Percentiles rank a stretch among this genome's conserved stretches.
phyloP scores from a whole-genome alignment of 2,888 invertebrate species.

The Sminthurides aquaticus region DNA sequence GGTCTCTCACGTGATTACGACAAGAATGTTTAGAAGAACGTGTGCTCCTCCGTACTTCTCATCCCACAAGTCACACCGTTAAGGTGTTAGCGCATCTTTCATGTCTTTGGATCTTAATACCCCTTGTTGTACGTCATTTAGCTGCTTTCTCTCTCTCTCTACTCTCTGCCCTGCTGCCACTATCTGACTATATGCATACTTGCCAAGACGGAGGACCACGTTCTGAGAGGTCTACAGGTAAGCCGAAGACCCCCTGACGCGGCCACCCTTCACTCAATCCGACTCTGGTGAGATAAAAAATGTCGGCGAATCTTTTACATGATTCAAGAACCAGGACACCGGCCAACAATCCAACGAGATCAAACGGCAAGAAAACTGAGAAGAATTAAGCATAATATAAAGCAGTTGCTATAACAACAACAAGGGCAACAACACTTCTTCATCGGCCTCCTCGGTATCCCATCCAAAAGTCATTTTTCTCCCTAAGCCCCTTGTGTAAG shows the following conservation, averaged over 20 bases:
- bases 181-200: not conserved
- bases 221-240: not conserved
- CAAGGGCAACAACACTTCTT: not conserved
- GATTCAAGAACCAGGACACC: not conserved
- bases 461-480: no score
- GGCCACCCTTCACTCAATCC: slow-evolving; percentile 19
- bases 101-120: not conserved
- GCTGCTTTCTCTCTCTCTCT: no score
- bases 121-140: no score
- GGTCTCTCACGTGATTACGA: no score
- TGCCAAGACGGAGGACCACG: not conserved
- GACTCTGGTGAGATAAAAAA: slow-evolving; percentile 1
- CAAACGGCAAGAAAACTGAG: no score
- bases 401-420: not conserved
- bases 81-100: not conserved
- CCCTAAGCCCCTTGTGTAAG: no score
- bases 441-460: no score
- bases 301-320: slow-evolving; percentile 21
- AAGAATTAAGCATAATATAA: no score
- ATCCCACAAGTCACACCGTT: not conserved
- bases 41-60: not conserved
- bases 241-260: slow-evolving; percentile 3
- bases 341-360: not conserved
- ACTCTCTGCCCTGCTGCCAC: not conserved
- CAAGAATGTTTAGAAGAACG: not conserved